A percentile compares a stretch with the other conserved stretches of the same genome.
Evolutionary conservation across 2,888 invertebrate genomes (phyloP).

Genomic region (Pecten maximus): DNA sequence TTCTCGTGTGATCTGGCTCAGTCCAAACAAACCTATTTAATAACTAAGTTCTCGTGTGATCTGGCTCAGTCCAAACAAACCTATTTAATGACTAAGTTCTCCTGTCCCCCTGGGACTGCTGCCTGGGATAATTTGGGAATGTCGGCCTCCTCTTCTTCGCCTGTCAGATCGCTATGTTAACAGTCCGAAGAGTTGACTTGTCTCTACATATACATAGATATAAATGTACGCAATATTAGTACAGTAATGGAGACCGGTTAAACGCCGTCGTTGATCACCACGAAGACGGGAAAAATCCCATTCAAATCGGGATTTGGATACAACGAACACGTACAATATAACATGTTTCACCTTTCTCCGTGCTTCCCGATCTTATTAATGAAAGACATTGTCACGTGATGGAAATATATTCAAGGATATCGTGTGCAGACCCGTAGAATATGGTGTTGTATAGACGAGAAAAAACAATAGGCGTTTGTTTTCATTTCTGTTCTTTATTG

Average conservation of each 20-base stretch:
- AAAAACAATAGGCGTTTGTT: background rate
- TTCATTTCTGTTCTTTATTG: background rate
- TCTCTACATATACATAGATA: background rate
- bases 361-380: background rate
- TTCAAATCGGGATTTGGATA: background rate
- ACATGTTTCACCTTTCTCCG: background rate
- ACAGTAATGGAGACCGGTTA: background rate
- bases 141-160: too few species aligned
- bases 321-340: background rate
- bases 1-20: too few species aligned
- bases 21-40: too few species aligned
- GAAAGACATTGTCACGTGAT: background rate
- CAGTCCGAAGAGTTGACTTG: background rate
- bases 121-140: too few species aligned
- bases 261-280: background rate
- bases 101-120: too few species aligned
- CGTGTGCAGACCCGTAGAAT: background rate
- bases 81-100: too few species aligned
- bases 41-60: too few species aligned
- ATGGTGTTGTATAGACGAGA: background rate
- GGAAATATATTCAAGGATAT: background rate
- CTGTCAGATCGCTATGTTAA: background rate
- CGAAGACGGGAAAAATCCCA: background rate
- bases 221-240: background rate
- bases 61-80: too few species aligned